These are phyloP conservation scores for Temnothorax rugatulus DNA, from an alignment of 2,888 invertebrate genomes.

Conservation along the genomic window DNA sequence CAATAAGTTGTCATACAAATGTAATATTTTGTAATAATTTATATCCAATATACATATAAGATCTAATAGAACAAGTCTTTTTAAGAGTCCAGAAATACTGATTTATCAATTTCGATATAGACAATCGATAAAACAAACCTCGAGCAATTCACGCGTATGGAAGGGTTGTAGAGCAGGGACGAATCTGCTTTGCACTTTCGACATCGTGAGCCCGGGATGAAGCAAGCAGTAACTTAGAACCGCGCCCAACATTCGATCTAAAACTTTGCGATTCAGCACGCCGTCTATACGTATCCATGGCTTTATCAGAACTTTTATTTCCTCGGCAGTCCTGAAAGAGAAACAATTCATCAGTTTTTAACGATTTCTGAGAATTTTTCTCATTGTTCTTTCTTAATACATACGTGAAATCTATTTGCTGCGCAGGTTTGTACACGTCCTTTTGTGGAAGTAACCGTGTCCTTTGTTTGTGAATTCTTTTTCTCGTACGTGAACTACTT, in stretches of 20 bases:
- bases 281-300: slow-evolving; percentile 94
- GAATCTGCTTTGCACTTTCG: slow-evolving; percentile 88
- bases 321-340: slow-evolving; percentile 81
- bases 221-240: slow-evolving; percentile 90
- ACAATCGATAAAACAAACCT: slow-evolving; percentile 85
- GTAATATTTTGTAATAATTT: neutral
- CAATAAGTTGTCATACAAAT: neutral
- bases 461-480: slow-evolving; percentile 76
- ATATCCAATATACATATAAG: neutral
- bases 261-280: slow-evolving; percentile 89
- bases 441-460: slow-evolving; percentile 79
- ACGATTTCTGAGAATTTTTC: neutral
- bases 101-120: neutral
- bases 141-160: slow-evolving; percentile 88
- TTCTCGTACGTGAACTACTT: slow-evolving; percentile 44
- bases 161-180: slow-evolving; percentile 90
- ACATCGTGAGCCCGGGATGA: slow-evolving; percentile 88
- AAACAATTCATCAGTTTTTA: neutral
- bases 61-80: neutral
- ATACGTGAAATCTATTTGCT: slow-evolving; percentile 82
- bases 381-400: slow-evolving; percentile 25
- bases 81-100: neutral
- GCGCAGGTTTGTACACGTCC: slow-evolving; percentile 80
- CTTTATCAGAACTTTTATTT: slow-evolving; percentile 86
- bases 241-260: slow-evolving; percentile 91